Evolutionary conservation across 2,888 invertebrate genomes (phyloP).

Genomic region (Agrotis puta): DNA sequence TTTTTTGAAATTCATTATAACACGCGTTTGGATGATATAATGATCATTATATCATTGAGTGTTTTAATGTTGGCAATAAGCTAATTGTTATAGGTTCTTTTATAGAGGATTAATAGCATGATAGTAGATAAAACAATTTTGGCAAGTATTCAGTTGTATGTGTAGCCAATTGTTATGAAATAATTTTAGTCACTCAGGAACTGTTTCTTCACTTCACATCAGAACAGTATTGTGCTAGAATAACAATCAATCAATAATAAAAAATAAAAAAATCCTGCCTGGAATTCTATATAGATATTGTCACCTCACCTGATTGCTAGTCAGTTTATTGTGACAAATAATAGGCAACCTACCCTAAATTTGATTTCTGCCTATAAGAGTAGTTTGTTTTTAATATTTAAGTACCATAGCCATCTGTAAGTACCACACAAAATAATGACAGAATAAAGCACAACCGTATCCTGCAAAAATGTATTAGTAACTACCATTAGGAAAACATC

Average conservation of each 20-base stretch:
- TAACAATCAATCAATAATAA: neutral
- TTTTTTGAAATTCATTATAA: too few species aligned
- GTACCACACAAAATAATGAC: neutral
- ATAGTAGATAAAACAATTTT: conserved; percentile 44
- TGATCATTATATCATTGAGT: too few species aligned
- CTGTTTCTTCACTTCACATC: neutral
- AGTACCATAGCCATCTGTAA: neutral
- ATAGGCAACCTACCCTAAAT: neutral
- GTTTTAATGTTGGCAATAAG: too few species aligned
- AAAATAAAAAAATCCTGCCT: too few species aligned
- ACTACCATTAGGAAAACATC: neutral
- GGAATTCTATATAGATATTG: neutral
- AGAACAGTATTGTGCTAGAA: neutral
- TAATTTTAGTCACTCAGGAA: conserved; percentile 8
- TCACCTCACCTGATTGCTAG: neutral
- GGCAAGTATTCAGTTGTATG: conserved; percentile 41
- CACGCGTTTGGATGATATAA: too few species aligned
- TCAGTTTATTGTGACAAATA: neutral
- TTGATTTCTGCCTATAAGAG: neutral
- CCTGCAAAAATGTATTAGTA: neutral
- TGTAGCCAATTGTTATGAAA: conserved; percentile 47
- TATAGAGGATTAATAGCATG: too few species aligned
- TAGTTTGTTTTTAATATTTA: neutral
- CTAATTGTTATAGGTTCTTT: too few species aligned
- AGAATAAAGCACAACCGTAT: neutral